Conservation (phyloP, 1,140 invertebrate species). For the Sminthurides bifidus region DNA sequence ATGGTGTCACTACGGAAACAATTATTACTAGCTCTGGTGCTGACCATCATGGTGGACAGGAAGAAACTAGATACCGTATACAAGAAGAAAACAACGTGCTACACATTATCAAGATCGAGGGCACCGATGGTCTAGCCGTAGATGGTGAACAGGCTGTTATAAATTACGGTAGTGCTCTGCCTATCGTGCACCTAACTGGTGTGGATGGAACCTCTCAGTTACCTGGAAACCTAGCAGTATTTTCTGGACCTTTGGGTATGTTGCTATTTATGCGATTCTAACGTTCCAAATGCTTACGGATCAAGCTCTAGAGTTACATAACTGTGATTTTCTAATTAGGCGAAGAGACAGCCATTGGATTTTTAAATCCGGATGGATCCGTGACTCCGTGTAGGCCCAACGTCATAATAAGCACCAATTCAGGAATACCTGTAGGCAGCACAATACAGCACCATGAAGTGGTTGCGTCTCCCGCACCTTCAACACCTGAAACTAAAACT, state of each 20-base stretch:
- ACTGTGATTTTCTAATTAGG: neutral
- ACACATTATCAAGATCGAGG: constrained; percentile 2
- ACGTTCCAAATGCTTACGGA: neutral
- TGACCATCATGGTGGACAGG: too few relatives aligned
- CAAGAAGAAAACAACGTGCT: constrained; percentile 5
- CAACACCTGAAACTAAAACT: neutral
- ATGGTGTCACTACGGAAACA: neutral
- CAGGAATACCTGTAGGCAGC: neutral
- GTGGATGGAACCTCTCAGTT: neutral
- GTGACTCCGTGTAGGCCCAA: constrained; percentile 3
- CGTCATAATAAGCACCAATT: neutral
- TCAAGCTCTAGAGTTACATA: too few relatives aligned
- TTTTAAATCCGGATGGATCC: constrained; percentile 3
- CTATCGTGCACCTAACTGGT: neutral
- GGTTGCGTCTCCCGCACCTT: neutral
- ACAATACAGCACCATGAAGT: neutral
- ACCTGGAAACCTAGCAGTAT: neutral
- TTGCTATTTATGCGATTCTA: neutral
- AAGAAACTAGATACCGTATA: neutral
- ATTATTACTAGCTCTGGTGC: too few relatives aligned
- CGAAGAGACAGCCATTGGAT: constrained; percentile 1
- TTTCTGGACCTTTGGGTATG: neutral
- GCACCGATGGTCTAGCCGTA: neutral
- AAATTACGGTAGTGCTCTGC: neutral
- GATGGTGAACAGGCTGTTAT: constrained; percentile 4